A percentile compares a stretch with the other conserved stretches of the same genome.
These are phyloP conservation scores for Nymphalis c-album DNA, from an alignment of 2,888 invertebrate species.

Conservation along the genomic window DNA sequence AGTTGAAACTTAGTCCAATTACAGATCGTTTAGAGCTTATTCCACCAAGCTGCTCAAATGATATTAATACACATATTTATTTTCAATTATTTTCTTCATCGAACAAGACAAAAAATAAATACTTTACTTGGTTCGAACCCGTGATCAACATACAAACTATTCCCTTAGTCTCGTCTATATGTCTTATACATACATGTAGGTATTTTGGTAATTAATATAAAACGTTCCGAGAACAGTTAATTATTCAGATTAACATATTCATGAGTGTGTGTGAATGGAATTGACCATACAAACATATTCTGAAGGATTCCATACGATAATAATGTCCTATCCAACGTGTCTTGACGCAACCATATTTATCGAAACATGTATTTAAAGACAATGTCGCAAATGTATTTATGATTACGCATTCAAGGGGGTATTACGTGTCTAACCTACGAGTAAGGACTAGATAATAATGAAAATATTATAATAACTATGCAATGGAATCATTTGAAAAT, in stretches of 20 bases:
- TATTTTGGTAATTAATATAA: constrained; percentile 9
- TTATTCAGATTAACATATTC: constrained; percentile 3
- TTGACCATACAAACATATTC: constrained; percentile 12
- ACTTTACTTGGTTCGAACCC: too few relatives aligned
- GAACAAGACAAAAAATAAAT: too few relatives aligned
- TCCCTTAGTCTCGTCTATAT: too few relatives aligned
- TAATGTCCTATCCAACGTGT: neutral
- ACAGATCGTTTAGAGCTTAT: too few relatives aligned
- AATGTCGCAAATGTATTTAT: constrained; percentile 1
- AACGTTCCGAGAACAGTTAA: neutral
- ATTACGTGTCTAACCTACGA: neutral
- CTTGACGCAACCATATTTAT: constrained; percentile 3
- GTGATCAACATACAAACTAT: too few relatives aligned
- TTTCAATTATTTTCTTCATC: too few relatives aligned
- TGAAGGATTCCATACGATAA: constrained; percentile 11
- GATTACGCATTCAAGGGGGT: neutral
- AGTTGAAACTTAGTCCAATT: too few relatives aligned
- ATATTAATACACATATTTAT: too few relatives aligned
- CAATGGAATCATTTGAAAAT: too few relatives aligned
- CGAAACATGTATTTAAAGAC: neutral
- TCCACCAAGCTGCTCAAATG: too few relatives aligned
- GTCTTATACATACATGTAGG: too few relatives aligned
- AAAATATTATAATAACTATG: too few relatives aligned
- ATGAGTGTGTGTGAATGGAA: constrained; percentile 8
- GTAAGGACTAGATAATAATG: neutral